A percentile compares a stretch with the other conserved stretches of the same genome.
phyloP scores from a whole-genome alignment of 1,140 invertebrate genomes.

The Procambarus virginalis region DNA sequence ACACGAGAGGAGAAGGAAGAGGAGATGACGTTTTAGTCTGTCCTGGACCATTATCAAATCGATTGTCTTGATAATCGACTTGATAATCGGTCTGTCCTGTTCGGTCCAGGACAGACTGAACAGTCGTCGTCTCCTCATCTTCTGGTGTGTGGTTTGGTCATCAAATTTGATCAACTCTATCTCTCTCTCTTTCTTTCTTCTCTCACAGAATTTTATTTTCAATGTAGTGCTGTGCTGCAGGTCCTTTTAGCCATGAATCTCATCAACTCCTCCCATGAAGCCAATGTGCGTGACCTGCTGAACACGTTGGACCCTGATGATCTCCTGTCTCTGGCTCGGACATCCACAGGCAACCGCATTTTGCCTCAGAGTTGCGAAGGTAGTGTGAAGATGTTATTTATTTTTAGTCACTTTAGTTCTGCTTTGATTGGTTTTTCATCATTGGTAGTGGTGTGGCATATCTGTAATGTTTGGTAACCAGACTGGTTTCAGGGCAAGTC shows the following conservation, averaged over 20 bases:
- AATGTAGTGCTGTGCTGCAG: neutral
- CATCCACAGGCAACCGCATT: neutral
- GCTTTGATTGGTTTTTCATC: too few species aligned
- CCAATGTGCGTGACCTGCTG: neutral
- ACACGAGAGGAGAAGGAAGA: too few species aligned
- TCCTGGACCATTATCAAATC: neutral
- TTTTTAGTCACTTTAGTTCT: neutral
- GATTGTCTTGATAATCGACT: too few species aligned
- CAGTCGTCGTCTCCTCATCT: too few species aligned
- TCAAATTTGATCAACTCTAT: neutral
- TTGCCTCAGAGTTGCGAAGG: neutral
- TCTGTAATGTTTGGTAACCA: too few species aligned
- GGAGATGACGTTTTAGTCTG: neutral
- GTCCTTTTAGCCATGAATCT: neutral
- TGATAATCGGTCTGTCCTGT: neutral
- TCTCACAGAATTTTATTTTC: neutral
- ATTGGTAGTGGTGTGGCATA: too few species aligned
- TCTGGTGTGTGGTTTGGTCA: too few species aligned
- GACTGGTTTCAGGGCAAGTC: too few species aligned
- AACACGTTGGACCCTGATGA: neutral
- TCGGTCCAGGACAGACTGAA: neutral
- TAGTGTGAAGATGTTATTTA: neutral
- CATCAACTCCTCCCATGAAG: neutral
- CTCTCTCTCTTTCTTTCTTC: conserved; percentile 14
- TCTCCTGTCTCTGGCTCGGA: neutral